These are phyloP conservation scores for Lordiphosa andalusiaca DNA, from an alignment of 2,888 invertebrate genomes.

Conservation along the genomic window DNA sequence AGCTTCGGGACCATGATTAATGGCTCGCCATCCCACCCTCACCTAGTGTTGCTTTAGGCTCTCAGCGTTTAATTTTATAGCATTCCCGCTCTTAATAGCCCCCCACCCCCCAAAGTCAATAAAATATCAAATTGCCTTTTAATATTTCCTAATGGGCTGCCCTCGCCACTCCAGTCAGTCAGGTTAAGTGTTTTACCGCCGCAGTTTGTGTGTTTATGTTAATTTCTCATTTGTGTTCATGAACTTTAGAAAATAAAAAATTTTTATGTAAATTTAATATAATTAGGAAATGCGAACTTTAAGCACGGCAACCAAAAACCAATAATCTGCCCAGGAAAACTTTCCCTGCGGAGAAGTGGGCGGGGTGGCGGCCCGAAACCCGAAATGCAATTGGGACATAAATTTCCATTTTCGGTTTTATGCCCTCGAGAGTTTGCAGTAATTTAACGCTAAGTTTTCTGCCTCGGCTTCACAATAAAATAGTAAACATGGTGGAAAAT, in stretches of 20 bases:
- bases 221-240: constrained; percentile 15
- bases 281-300: constrained; percentile 47
- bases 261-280: constrained; percentile 61
- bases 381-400: constrained; percentile 72
- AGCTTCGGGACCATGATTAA: constrained; percentile 54
- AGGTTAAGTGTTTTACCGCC: constrained; percentile 44
- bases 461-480: constrained; percentile 55
- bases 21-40: constrained; percentile 21
- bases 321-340: constrained; percentile 59
- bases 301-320: constrained; percentile 37
- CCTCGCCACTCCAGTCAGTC: constrained; percentile 9
- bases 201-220: constrained; percentile 27
- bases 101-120: constrained; percentile 22
- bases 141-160: constrained; percentile 60
- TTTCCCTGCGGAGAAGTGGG: constrained; percentile 28
- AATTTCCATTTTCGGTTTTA: constrained; percentile 73
- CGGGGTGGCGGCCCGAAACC: constrained; percentile 15
- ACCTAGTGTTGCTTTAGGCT: constrained; percentile 31
- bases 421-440: constrained; percentile 69
- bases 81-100: background rate
- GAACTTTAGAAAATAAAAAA: constrained; percentile 35
- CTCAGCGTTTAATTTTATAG: constrained; percentile 37
- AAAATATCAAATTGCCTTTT: constrained; percentile 41
- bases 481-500: constrained; percentile 60
- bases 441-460: constrained; percentile 71